Evolutionary conservation across 2,113 vertebrate species (phyloP).

Genomic region (Climacteris rufus): DNA sequence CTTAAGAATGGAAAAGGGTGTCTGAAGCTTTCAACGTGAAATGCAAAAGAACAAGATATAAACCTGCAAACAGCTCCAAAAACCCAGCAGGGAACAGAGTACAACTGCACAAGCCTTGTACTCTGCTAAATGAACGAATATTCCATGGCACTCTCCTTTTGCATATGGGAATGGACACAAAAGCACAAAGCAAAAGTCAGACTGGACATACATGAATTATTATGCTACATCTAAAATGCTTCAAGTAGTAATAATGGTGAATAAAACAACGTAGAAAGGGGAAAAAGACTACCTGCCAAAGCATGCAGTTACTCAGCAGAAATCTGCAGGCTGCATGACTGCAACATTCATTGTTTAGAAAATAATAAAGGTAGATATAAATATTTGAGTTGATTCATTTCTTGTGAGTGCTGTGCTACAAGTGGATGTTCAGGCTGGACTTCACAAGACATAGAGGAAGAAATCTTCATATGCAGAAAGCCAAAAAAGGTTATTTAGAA

Average conservation of each 20-base stretch:
- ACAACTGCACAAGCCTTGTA: background rate
- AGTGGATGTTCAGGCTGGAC: background rate
- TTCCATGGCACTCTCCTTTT: background rate
- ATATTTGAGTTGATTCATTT: background rate
- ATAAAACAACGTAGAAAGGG: background rate
- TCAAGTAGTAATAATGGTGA: background rate
- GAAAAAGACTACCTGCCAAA: background rate
- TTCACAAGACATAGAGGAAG: background rate
- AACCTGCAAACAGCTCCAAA: background rate
- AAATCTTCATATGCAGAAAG: background rate
- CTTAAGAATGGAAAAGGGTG: background rate
- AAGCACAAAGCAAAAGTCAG: background rate
- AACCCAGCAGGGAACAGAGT: background rate
- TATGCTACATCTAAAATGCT: background rate
- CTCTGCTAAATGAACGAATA: background rate
- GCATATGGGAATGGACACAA: background rate
- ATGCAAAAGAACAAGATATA: background rate
- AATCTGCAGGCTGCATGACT: background rate
- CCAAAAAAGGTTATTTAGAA: background rate
- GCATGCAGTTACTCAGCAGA: background rate
- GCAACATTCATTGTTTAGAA: background rate
- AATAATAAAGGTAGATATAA: background rate
- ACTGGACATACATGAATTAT: background rate
- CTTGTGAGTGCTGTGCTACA: background rate
- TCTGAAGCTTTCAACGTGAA: background rate